Base-by-base conservation (phyloP, 2,888 invertebrate species). In the Scrobipalpa atriplicella region DNA sequence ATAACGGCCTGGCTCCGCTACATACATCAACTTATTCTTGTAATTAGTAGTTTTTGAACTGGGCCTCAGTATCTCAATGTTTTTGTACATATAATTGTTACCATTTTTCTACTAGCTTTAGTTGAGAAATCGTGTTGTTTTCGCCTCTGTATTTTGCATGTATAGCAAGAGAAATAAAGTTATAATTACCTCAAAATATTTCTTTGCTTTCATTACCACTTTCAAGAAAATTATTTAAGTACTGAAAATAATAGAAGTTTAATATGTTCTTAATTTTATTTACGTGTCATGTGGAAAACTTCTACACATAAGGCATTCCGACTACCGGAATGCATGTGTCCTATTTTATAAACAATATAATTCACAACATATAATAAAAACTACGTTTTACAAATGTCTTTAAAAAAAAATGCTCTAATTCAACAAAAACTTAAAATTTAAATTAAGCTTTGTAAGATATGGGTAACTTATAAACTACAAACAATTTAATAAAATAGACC, bases 101-200 rank as follows among this genome's bases (percentile, higher is more conserved):
- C 90, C 90, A 87, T 78, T 21, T n/a, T 47, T 78, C 75, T 73
- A 74, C 72, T 71, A 65, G 60, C 79, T 81, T 79, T 82, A 82
- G 82, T 80, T 76, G 76, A 79, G 80, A 80, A 78, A 77, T 81
- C 75, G 78, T 80, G 77, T 82, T 83, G 83, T 83, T 85, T 86
- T 84, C 81, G 83, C 84, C 85, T 82, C 82, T 89, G 83, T 89
- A 89, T 89, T 66, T 89, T 89, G 89, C 88, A 90, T 90, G 86
- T 87, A 78, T 90, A 90, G 89, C 86, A 85, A 89, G 86, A 84
- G 87, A 85, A 91, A 89, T 91, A 91, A 91, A 91, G 85, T 89
- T 87, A 88, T 56, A 41, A 64, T 54, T 64, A 64, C 38, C 39
- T 56, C 21, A 41, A 41, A 61, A 41, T 11, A 39, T 62, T 13